Evolutionary conservation across 2,888 invertebrate species (phyloP), one percentile per base, ranked within the genome.

Genomic region (Pelosia muscerda): DNA sequence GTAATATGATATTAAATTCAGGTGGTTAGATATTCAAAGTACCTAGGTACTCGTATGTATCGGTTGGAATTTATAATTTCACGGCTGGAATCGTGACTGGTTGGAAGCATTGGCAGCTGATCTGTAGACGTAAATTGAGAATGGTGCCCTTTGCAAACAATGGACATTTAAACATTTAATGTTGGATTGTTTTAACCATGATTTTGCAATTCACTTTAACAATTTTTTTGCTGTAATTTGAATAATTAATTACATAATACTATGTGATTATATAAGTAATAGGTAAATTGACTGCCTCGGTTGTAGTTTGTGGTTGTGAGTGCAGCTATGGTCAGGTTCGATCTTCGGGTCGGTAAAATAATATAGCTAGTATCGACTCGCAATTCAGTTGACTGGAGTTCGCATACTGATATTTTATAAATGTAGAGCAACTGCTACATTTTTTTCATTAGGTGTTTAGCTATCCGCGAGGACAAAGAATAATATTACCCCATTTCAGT

Each of bases 121-220:
- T 78, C 74, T 73, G 81, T 74, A 66, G 71, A 76, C 59, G 63
- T 62, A 73, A 76, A 74, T 73, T 73, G 58, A 65, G 66, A 73
- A 56, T 77, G 49, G 26, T 74, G 78, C 78, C 78, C 81, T 79
- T 79, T 81, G 25, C 15, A 69, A 26, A 75, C 67, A 74, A 81
- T 68, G 68, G 72, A 66, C 67, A 73, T 78, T 75, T 69, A 62
- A 57, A 68, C 66, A 72, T 78, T 75, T 67, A 57, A 34, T 34
- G 38, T 22, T 62, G 25, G 25, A 42, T 64, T 57, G 42, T 38
- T 49, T 56, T 66, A 38, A 49, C 58, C 25, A 58, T 58, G 65
- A 42, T 28, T 28, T 64, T 57, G 28, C 34, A 38, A 26, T 1
- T 56, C n/a, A 8, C 26, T n/a, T 54, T 22, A 31, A 42, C 23